phyloP scores from a whole-genome alignment of 2,113 vertebrate genomes.

The Lichenostomus cassidix region DNA sequence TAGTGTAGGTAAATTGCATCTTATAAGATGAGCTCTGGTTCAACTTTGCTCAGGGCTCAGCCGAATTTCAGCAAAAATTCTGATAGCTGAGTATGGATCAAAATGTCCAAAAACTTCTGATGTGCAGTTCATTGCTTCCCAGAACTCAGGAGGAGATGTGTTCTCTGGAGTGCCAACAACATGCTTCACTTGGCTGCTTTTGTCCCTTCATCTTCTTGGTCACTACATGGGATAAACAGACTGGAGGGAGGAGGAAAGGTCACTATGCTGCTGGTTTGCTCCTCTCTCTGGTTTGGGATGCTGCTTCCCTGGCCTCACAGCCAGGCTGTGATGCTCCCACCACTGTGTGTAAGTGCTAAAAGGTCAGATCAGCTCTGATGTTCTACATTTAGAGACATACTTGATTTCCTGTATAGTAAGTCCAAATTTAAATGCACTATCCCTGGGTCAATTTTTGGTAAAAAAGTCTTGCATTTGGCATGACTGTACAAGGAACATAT shows the following conservation, averaged over 20 bases:
- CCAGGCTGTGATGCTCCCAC: background rate
- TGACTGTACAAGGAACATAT: background rate
- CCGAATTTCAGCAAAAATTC: background rate
- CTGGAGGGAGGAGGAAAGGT: background rate
- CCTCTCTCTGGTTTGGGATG: background rate
- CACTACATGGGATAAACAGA: background rate
- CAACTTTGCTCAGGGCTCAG: background rate
- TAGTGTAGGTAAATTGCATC: background rate
- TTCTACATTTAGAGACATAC: fast-evolving
- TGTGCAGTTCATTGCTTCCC: background rate
- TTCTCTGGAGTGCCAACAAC: background rate
- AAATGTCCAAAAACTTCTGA: background rate
- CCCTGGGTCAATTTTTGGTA: background rate
- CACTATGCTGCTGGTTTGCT: fast-evolving
- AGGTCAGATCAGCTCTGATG: background rate
- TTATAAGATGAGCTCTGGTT: background rate
- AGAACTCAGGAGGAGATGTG: background rate
- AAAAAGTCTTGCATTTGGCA: background rate
- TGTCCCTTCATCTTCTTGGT: background rate
- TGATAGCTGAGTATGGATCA: background rate
- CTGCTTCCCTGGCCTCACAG: background rate
- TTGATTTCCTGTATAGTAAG: background rate
- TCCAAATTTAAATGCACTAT: background rate
- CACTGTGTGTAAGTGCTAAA: background rate
- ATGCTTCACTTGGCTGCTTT: background rate